A percentile compares a stretch with the other conserved stretches of the same genome.
phyloP scores from a whole-genome alignment of 2,888 invertebrate species.

The Chymomyza caudatula region DNA sequence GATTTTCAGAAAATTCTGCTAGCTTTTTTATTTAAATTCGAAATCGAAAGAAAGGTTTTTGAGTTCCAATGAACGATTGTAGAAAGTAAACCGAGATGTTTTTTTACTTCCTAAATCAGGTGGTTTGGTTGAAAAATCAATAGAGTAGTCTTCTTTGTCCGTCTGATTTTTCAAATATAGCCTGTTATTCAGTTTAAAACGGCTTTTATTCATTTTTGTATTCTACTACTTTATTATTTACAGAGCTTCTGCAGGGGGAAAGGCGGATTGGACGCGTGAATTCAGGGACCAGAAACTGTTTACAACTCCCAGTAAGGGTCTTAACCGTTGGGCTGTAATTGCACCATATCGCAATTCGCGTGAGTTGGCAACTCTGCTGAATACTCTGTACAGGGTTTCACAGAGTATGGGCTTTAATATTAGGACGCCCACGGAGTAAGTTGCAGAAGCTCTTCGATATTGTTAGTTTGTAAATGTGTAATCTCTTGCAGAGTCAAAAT shows the following conservation, averaged over 20 bases:
- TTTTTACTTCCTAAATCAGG: no score
- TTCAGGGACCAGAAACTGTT: conserved; percentile 81
- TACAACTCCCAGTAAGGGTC: conserved; percentile 67
- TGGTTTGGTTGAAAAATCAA: no score
- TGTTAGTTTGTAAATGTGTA: not conserved
- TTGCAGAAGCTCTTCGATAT: not conserved
- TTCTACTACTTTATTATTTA: not conserved
- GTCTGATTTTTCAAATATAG: no score
- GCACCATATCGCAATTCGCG: conserved; percentile 59
- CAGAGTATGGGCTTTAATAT: conserved; percentile 78
- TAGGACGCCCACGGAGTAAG: conserved; percentile 77
- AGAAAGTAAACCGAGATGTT: no score
- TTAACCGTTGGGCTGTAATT: conserved; percentile 78
- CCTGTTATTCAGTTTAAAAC: no score
- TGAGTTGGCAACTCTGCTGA: conserved; percentile 68
- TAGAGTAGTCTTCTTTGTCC: no score
- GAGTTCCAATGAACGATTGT: no score
- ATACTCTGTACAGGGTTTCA: conserved; percentile 77
- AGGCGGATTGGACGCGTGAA: conserved; percentile 88
- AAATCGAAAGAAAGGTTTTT: no score
- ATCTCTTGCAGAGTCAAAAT: conserved; percentile 54
- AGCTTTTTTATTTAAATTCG: no score
- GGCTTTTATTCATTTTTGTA: not conserved
- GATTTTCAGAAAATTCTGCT: no score
- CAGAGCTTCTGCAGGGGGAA: conserved; percentile 78